Evolutionary conservation across 1,140 invertebrate genomes (phyloP).

Genomic region (Oreohelix idahoensis): DNA sequence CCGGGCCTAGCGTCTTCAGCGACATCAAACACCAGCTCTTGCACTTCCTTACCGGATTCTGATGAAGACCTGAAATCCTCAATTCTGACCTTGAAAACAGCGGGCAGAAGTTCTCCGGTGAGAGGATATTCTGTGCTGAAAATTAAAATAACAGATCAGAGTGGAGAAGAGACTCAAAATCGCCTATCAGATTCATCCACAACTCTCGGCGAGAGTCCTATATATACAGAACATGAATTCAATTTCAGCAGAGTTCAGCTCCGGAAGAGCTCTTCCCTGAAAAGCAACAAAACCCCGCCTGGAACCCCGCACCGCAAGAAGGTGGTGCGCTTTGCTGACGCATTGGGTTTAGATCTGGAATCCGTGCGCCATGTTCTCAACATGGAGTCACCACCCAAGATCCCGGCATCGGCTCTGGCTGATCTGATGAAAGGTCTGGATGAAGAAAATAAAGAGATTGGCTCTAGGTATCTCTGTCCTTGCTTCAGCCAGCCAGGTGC

Average conservation of each 20-base stretch:
- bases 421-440: slow-evolving; percentile 62
- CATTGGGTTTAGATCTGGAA: slow-evolving; percentile 91
- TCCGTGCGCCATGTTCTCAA: slow-evolving; percentile 80
- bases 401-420: slow-evolving; percentile 68
- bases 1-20: not conserved
- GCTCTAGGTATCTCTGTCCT: slow-evolving; percentile 77
- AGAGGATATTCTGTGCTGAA: not conserved
- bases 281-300: slow-evolving; percentile 91
- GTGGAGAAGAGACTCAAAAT: not conserved
- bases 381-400: slow-evolving; percentile 68
- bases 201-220: slow-evolving; percentile 45
- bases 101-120: slow-evolving; percentile 3
- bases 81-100: not conserved
- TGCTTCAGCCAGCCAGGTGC: slow-evolving; percentile 88
- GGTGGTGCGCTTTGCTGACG: slow-evolving; percentile 95
- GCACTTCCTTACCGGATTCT: not conserved
- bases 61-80: not conserved
- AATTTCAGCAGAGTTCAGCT: slow-evolving; percentile 63
- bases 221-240: slow-evolving; percentile 69
- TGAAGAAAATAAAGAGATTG: slow-evolving; percentile 53
- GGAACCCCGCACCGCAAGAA: slow-evolving; percentile 84
- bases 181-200: not conserved
- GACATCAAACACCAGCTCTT: not conserved
- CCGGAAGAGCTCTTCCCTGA: slow-evolving; percentile 80
- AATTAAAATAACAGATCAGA: slow-evolving; percentile 28